Base-by-base conservation (phyloP, 2,113 vertebrate genomes). In the Regulus satrapa region DNA sequence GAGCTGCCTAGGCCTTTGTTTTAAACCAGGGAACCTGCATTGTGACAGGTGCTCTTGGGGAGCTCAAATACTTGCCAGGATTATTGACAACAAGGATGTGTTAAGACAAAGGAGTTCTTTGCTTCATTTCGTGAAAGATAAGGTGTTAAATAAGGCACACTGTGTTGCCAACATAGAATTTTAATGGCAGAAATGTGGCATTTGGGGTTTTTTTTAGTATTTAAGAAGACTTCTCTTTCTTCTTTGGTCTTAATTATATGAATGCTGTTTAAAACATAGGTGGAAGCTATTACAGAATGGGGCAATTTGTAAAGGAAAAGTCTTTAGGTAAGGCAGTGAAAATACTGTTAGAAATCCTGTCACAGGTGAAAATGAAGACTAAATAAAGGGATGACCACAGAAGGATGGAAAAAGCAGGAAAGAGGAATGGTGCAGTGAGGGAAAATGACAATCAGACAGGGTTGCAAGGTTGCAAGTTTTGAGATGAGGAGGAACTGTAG, bases 21-120 rank as follows among this genome's bases (percentile, higher is more conserved):
- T 88, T 21, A 92, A 88, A 68, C 6, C 46, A 72, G 31, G 32
- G 17, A 72, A 89, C 8, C 32, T 61, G 28, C 3, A 4, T 14
- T 36, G 34, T 19, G 16, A n/a, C 29, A 69, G 29, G 20, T 32
- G n/a, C n/a, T 71, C 29, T 20, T 63, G 43, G 5, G 17, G n/a
- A 26, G 4, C 62, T 76, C 69, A 85, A 45, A 89, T 48, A 48
- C 29, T 62, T 34, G 41, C 12, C 23, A 89, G 36, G 61, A 28
- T 54, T 78, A 45, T 58, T 2, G 0, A n/a, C 1, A 1, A 75
- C 43, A 29, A 72, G 38, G 7, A 9, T 1, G 2, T 54, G 8
- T 24, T 73, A 48, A 45, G 21, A 40, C 4, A 3, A 81, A 74
- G 29, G 34, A 69, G 31, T n/a, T n/a, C 8, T 80, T 80, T 82